Conservation (phyloP, 1,140 invertebrate species). For the Oncopeltus fasciatus region DNA sequence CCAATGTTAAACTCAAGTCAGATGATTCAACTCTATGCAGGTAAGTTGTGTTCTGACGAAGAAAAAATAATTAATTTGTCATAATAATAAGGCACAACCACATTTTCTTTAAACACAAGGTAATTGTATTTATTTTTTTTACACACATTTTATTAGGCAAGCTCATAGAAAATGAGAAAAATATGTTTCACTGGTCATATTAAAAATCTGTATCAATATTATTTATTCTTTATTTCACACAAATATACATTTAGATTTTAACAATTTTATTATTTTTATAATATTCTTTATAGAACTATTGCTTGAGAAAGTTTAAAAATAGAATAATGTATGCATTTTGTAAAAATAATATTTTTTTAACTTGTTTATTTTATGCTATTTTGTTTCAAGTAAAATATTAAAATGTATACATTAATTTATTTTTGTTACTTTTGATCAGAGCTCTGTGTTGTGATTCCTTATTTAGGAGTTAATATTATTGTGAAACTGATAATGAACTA, state of each 20-base stretch:
- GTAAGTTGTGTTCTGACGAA: no score
- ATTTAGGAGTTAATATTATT: no score
- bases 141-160: neutral
- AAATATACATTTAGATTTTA: neutral
- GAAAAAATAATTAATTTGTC: no score
- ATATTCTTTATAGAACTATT: conserved; percentile 3
- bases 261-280: conserved; percentile 1
- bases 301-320: neutral
- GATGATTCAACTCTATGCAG: no score
- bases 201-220: neutral
- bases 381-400: no score
- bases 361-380: no score
- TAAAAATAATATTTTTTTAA: no score
- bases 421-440: no score
- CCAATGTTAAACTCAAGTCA: no score
- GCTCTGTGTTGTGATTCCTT: no score
- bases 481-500: no score
- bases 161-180: conserved; percentile 6
- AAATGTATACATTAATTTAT: no score
- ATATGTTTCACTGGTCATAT: neutral
- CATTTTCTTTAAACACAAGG: neutral
- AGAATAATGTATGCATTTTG: neutral
- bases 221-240: conserved; percentile 2
- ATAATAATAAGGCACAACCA: neutral
- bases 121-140: neutral